Base-by-base conservation (phyloP, 2,888 invertebrate species). In the Trichopria drosophilae region DNA sequence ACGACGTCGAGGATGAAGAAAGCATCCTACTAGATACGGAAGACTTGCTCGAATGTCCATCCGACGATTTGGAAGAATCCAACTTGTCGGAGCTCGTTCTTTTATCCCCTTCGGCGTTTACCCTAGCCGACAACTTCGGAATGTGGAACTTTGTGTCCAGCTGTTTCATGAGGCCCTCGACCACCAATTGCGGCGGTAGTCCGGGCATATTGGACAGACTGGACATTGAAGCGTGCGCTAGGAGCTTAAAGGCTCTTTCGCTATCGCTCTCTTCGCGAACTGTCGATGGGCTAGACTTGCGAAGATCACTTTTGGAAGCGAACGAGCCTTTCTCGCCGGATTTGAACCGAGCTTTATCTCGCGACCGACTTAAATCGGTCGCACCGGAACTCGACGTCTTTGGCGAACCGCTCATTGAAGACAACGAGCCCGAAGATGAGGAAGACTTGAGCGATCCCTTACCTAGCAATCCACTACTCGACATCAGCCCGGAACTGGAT, bases 71-170 rank as follows among this genome's bases (percentile, higher is more conserved):
- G 1, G 55, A 52, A 3, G 47, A 43, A 32, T 56, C 56, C 1
- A 53, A 43, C 15, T 66, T 63, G 6, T 39, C 53, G 1, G 61
- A 49, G 1, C 63, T 58, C 31, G 67, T 65, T 37, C 69, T 70
- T 5, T 68, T 71, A 1, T 58, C 58, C 3, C 58, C 59, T 0
- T 73, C 76, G 0, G 67, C 65, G 31, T 72, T 75, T 2, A 58
- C 62, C 20, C 80, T 70, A 3, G 85, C 85, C 1, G 87, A 87
- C 51, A 91, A 72, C 76, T 91, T 92, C 1, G 91, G 91, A 65
- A 92, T 92, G 78, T 92, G 92, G 77, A 90, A 92, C 67, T 89
- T 91, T 49, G 87, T 87, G 64, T 91, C 86, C 24, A 88, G 74
- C 7, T 87, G 85, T 66, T 90, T 90, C 64, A 88, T 88, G 46